Percentiles rank a stretch among this genome's conserved stretches.
Evolutionary conservation across 2,113 vertebrate species (phyloP).

Genomic region (Romanogobio albipinnatus): DNA sequence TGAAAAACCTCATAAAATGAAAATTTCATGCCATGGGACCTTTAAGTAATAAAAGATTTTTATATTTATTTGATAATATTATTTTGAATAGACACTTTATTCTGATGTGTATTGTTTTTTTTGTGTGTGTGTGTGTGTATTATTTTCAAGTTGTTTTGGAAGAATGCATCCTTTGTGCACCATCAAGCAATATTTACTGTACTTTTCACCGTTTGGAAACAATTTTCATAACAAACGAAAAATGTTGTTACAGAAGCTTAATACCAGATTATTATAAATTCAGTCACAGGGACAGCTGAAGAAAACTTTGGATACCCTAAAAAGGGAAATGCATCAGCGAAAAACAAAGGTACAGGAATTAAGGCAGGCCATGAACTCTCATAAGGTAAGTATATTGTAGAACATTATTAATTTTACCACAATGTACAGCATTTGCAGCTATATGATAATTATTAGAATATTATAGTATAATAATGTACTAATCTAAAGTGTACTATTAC

Average conservation of each 20-base stretch:
- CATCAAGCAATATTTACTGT: too few species aligned
- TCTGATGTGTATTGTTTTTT: too few species aligned
- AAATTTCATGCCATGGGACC: too few species aligned
- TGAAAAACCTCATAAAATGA: too few species aligned
- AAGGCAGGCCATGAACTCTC: not conserved
- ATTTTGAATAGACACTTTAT: too few species aligned
- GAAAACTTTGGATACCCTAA: not conserved
- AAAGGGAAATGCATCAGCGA: not conserved
- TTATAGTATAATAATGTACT: not conserved
- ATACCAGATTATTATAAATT: not conserved
- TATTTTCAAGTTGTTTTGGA: too few species aligned
- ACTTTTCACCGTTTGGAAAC: not conserved
- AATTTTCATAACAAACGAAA: not conserved
- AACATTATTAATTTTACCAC: not conserved
- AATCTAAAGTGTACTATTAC: too few species aligned
- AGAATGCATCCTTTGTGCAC: too few species aligned
- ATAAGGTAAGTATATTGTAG: conserved; percentile 10
- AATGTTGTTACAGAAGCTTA: not conserved
- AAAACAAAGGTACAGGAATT: not conserved
- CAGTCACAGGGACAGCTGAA: not conserved
- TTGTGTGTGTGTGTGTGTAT: too few species aligned
- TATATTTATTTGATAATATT: too few species aligned
- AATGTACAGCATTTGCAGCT: not conserved
- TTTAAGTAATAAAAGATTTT: too few species aligned
- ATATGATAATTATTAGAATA: not conserved